Evolutionary conservation across 1,140 invertebrate genomes (phyloP), one percentile per base, ranked within the genome.

Genomic region (Cephus cinctus): DNA sequence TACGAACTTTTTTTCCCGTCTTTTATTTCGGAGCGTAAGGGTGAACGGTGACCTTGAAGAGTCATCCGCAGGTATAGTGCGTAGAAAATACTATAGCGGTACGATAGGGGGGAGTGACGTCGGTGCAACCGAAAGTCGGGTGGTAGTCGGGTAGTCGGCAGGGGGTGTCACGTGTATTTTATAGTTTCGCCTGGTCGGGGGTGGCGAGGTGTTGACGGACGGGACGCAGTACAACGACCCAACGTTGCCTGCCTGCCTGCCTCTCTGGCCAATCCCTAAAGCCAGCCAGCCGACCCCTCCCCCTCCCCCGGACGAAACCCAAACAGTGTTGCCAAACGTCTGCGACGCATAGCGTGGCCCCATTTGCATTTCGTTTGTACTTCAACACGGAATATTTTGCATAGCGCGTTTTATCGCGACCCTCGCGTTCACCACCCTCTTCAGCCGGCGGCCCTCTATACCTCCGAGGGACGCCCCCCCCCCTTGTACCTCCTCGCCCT

Each of bases 321-420:
- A 71, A 70, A 67, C 72, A 69, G 65, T 69, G 72, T 73, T 73
- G 71, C 71, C 69, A 73, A 73, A 71, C 61, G 63, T 72, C 69
- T 70, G 67, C 61, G 61, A 67, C 66, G 62, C 69, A 58, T 56
- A 63, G 57, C 56, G 53, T 60, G 54, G 63, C 57, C 65, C 61
- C 62, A 73, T 73, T 73, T 73, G 67, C 70, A 72, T 75, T 72
- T 73, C 63, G 66, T 63, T 61, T 65, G 62, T 59, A 54, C 59
- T 54, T 61, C 51, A 56, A 54, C 54, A 47, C 49, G 47, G 52
- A 59, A 62, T 62, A 62, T 62, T 59, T 62, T 59, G 52, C 56
- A 51, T 52, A 54, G 54, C 47, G 50, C 56, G 47, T 59, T 62
- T 62, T 62, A 59, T 59, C 50, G 21, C 51, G 50, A 36, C 44